Evolutionary conservation across 2,888 invertebrate genomes (phyloP).

Genomic region (Ophion costatus): DNA sequence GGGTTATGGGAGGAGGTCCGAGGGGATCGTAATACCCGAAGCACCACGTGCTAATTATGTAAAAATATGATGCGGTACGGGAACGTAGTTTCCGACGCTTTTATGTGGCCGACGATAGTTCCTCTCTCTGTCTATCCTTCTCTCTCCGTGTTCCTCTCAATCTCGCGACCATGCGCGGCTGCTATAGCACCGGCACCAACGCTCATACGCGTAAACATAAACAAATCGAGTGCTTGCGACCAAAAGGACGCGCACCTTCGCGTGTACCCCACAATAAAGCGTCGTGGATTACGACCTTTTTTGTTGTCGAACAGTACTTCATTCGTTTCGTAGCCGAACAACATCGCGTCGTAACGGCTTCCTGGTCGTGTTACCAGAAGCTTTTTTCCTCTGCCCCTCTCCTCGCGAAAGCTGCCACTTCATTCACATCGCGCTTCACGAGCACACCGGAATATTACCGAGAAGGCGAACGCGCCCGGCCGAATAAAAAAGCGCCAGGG

Average conservation of each 20-base stretch:
- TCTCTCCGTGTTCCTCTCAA: conserved; percentile 11
- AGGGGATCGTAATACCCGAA: conserved; percentile 75
- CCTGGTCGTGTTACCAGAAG: conserved; percentile 3
- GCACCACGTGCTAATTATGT: conserved; percentile 83
- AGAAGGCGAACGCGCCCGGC: not conserved
- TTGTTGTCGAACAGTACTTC: conserved; percentile 21
- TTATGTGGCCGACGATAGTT: conserved; percentile 74
- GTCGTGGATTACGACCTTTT: conserved; percentile 26
- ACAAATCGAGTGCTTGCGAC: conserved; percentile 7
- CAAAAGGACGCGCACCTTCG: conserved; percentile 3
- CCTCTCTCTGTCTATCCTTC: conserved; percentile 40
- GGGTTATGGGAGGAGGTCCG: conserved; percentile 20
- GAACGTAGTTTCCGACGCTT: conserved; percentile 76
- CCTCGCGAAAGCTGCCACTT: not conserved
- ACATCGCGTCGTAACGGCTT: not conserved
- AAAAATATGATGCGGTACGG: conserved; percentile 82
- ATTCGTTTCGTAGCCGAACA: conserved; percentile 20
- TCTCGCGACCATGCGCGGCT: not conserved
- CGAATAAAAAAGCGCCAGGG: conserved; percentile 9
- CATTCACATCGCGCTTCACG: conserved; percentile 1
- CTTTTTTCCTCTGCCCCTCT: not conserved
- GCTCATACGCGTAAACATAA: conserved; percentile 34
- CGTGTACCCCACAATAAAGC: not conserved
- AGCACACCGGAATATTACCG: not conserved
- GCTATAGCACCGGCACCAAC: conserved; percentile 8